Conservation (phyloP, 1,140 invertebrate species). For the Melitaea cinxia region DNA sequence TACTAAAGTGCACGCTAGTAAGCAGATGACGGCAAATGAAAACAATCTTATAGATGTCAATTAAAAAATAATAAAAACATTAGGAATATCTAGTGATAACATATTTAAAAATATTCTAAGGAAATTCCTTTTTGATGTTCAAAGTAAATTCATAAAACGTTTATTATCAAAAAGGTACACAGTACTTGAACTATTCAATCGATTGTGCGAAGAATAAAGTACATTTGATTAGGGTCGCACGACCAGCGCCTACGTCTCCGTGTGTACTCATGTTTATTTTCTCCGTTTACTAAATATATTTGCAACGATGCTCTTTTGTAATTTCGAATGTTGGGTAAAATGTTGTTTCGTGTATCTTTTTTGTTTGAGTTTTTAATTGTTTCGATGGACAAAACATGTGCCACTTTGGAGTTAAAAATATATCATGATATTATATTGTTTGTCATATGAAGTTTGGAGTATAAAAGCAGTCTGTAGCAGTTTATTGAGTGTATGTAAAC, state of each 20-base stretch:
- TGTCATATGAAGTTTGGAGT: too few relatives aligned
- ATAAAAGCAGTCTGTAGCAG: too few relatives aligned
- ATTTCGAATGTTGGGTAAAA: neutral
- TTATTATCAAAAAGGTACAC: constrained; percentile 3
- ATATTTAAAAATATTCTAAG: neutral
- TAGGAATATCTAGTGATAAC: neutral
- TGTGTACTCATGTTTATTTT: constrained; percentile 59
- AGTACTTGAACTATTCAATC: constrained; percentile 4
- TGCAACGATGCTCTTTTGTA: constrained; percentile 10
- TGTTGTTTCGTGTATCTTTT: neutral
- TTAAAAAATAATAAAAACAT: too few relatives aligned
- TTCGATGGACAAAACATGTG: too few relatives aligned
- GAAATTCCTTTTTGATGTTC: neutral
- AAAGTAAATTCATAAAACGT: neutral
- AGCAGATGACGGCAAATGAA: too few relatives aligned
- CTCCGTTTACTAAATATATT: constrained; percentile 55
- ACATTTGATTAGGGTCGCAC: constrained; percentile 68
- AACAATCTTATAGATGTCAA: too few relatives aligned
- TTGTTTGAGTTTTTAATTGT: neutral
- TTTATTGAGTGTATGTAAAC: too few relatives aligned
- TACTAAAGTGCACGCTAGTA: too few relatives aligned
- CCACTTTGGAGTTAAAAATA: too few relatives aligned
- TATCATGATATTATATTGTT: too few relatives aligned
- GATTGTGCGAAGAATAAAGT: constrained; percentile 50
- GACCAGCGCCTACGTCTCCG: constrained; percentile 39